These are phyloP conservation scores for Drosophila bocqueti DNA, from an alignment of 1,140 invertebrate species.

Conservation along the genomic window DNA sequence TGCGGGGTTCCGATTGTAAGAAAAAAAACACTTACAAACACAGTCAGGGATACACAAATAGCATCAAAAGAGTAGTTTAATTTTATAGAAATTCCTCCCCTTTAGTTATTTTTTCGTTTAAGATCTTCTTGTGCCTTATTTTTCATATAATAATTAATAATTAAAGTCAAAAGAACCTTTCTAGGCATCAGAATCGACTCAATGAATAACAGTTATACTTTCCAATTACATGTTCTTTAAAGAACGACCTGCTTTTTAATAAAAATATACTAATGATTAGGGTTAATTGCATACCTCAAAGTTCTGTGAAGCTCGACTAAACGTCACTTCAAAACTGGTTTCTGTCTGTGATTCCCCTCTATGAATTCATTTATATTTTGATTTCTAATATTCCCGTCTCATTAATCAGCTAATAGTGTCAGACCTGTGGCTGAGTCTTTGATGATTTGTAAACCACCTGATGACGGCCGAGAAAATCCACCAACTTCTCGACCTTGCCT, in stretches of 20 bases:
- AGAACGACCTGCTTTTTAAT: slow-evolving; percentile 7
- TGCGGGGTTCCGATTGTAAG: not conserved
- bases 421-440: slow-evolving; percentile 14
- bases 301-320: slow-evolving; percentile 11
- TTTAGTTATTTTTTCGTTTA: not conserved
- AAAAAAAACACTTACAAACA: not conserved
- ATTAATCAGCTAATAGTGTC: slow-evolving; percentile 25
- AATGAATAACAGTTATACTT: slow-evolving; percentile 12
- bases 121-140: not conserved
- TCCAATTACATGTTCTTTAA: slow-evolving; percentile 11
- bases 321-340: slow-evolving; percentile 4
- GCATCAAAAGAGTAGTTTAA: not conserved
- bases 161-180: slow-evolving; percentile 7
- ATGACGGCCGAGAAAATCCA: slow-evolving; percentile 12
- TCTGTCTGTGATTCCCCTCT: slow-evolving; percentile 2
- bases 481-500: slow-evolving; percentile 37
- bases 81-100: not conserved
- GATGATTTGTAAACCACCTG: slow-evolving; percentile 29
- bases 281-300: slow-evolving; percentile 7
- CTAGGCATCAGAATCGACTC: not conserved
- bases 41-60: not conserved
- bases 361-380: slow-evolving; percentile 8
- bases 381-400: slow-evolving; percentile 5
- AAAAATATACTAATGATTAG: slow-evolving; percentile 5
- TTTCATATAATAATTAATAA: slow-evolving; percentile 4